Base-by-base conservation (phyloP, 2,113 vertebrate species). In the Monopterus albus region DNA sequence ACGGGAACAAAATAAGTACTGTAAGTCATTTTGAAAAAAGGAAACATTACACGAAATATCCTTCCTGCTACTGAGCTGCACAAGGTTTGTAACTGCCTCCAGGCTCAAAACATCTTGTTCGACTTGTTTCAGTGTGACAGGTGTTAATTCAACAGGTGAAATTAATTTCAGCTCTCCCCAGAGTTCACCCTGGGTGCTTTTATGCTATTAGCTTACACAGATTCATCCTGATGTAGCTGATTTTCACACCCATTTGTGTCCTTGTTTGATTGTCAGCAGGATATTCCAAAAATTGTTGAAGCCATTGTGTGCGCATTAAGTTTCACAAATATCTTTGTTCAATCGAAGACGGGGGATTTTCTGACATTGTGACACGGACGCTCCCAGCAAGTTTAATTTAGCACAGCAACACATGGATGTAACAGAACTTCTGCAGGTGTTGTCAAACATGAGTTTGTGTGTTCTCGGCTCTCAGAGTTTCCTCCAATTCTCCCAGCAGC, bases 21-120 rank as follows among this genome's bases (percentile, higher is more conserved):
- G 33, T 6, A 42, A 31, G 74, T 43, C 20, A 6, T 47, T 38
- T 31, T n/a, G 29, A 8, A 42, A 35, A 52, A 20, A 7, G 29
- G n/a, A 38, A 36, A 23, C n/a, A 2, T 52, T 1, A 17, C 7
- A 10, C 25, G 4, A 14, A 46, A 45, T 23, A 5, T 5, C 51
- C n/a, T 57, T 76, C 69, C 40, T 57, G 18, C 55, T 39, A 5
- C 3, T 1, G 9, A 53, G n/a, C 21, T 12, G 29, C 39, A 55
- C 0, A 5, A 18, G 6, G 33, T n/a, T 1, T 14, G 12, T 2
- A 12, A 42, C 15, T 0, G 2, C 43, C 56, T 40, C 4, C 0
- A 23, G 26, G 43, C 21, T 2, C 4, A 15, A 4, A 31, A 39
- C 31, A 25, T 71, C 61, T 62, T 0, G 13, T 59, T 5, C 1